Evolutionary conservation across 2,113 vertebrate genomes (phyloP), one percentile per base, ranked within the genome.

Genomic region (Melanostigma gelatinosum): DNA sequence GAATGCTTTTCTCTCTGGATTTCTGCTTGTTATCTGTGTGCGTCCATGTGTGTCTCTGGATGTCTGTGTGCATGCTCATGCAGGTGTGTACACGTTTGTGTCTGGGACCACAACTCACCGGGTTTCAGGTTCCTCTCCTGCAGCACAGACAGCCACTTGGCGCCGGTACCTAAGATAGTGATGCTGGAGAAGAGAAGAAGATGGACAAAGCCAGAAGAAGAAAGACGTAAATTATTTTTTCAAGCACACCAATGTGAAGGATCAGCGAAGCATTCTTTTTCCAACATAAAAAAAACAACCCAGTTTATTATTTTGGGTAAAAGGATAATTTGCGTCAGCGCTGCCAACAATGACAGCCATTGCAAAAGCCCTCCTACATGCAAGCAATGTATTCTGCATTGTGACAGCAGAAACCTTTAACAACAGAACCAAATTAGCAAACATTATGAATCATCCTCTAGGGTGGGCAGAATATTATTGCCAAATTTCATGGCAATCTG

Each of bases 81-180:
- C 36, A 29, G 40, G 64, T 29, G 32, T 48, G 54, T 10, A 63
- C 24, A 18, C 7, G 24, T 66, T 34, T 48, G 40, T 44, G 66
- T 36, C 9, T 50, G 34, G 10, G n/a, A 70, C 36, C 34, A 70
- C 67, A 40, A 85, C 96, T 96, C 93, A 99, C 98, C 93, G 32
- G 98, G 98, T 85, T 96, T 97, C 68, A 99, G 87, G 74, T 96
- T 94, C 68, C 93, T 96, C 94, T 98, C 97, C 86, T 99, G 96
- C 18, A 99, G 93, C 75, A 99, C 96, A 3, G 97, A 82, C 87
- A 99, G 92, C 98, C 98, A 99, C 92, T 99, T 99, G 20, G 98
- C 97, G 9, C 98, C 96, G 0, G 97, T 99, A 34, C 97, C 97
- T 52, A 99, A 96, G 85, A 99, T 94, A 40, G 97, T 99, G 93